Conservation (phyloP, 2,888 invertebrate genomes). For the Cancer borealis region DNA sequence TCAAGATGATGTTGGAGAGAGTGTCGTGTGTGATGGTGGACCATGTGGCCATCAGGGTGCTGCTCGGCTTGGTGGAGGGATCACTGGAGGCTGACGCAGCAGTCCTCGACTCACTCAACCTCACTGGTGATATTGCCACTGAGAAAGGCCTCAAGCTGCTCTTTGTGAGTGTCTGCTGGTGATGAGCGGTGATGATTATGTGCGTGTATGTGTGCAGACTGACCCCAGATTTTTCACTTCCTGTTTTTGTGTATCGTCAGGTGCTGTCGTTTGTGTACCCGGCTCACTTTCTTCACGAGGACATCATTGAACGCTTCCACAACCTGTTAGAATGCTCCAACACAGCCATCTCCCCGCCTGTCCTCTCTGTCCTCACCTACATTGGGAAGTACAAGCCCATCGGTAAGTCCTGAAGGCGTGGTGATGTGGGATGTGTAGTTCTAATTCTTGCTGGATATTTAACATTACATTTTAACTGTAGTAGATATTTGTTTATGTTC, state of each 20-base stretch:
- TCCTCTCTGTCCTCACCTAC: conserved; percentile 91
- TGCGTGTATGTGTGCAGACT: not conserved
- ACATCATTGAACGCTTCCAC: conserved; percentile 89
- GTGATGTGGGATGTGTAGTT: not conserved
- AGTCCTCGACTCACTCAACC: conserved; percentile 87
- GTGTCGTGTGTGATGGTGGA: conserved; percentile 98
- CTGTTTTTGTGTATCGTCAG: conserved; percentile 9
- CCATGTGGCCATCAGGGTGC: conserved; percentile 87
- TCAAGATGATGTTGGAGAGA: conserved; percentile 95
- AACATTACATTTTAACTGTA: too few relatives aligned
- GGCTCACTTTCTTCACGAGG: conserved; percentile 92
- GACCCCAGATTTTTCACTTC: not conserved
- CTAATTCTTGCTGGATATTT: too few relatives aligned
- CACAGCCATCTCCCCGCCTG: conserved; percentile 86
- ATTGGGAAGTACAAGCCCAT: conserved; percentile 92
- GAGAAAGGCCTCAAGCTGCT: conserved; percentile 93
- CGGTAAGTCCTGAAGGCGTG: conserved; percentile 81
- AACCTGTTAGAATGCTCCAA: conserved; percentile 88
- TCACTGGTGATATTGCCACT: conserved; percentile 89
- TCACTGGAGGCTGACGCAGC: conserved; percentile 86
- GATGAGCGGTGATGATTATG: not conserved
- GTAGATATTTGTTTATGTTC: too few relatives aligned
- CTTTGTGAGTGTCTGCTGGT: conserved; percentile 80
- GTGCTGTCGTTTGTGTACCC: conserved; percentile 96
- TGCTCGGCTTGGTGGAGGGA: conserved; percentile 85